These are phyloP conservation scores for Prochilodus magdalenae DNA, from an alignment of 2,113 vertebrate species.

Conservation along the genomic window DNA sequence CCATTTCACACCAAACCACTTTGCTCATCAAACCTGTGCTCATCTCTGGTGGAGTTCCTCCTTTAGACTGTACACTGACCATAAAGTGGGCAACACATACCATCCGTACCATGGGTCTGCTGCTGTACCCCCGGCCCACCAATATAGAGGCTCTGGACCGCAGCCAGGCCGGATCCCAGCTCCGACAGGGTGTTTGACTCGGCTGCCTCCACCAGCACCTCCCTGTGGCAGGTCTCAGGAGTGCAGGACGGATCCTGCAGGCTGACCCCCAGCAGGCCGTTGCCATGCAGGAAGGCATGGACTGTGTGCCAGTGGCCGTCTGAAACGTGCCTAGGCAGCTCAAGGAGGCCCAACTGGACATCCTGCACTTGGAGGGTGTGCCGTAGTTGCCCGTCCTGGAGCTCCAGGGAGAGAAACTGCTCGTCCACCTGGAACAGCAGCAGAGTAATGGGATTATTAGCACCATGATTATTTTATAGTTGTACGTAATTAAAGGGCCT, in stretches of 20 bases:
- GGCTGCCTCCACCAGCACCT: constrained; percentile 10
- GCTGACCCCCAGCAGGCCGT: constrained; percentile 74
- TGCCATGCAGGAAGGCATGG: constrained; percentile 78
- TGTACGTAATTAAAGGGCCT: background rate
- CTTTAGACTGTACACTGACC: too few relatives aligned
- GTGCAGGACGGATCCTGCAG: constrained; percentile 76
- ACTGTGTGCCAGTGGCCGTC: constrained; percentile 85
- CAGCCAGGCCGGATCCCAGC: constrained; percentile 65
- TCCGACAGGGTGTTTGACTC: constrained; percentile 42
- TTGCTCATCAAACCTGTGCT: too few relatives aligned
- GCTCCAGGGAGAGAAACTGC: constrained; percentile 76
- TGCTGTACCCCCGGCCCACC: constrained; percentile 70
- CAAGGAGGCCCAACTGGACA: constrained; percentile 68
- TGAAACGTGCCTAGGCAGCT: constrained; percentile 75
- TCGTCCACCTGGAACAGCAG: constrained; percentile 62
- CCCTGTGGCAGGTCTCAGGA: constrained; percentile 68
- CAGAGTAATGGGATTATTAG: background rate
- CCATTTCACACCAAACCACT: too few relatives aligned
- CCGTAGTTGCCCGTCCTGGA: constrained; percentile 76
- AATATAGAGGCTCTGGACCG: constrained; percentile 74
- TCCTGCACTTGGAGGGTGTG: constrained; percentile 70
- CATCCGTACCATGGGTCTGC: background rate
- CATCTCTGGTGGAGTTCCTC: too few relatives aligned
- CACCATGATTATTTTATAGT: background rate
- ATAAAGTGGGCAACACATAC: background rate